Evolutionary conservation across 2,797 vertebrate species (phyloP).

Genomic region (Cyprinella venusta): DNA sequence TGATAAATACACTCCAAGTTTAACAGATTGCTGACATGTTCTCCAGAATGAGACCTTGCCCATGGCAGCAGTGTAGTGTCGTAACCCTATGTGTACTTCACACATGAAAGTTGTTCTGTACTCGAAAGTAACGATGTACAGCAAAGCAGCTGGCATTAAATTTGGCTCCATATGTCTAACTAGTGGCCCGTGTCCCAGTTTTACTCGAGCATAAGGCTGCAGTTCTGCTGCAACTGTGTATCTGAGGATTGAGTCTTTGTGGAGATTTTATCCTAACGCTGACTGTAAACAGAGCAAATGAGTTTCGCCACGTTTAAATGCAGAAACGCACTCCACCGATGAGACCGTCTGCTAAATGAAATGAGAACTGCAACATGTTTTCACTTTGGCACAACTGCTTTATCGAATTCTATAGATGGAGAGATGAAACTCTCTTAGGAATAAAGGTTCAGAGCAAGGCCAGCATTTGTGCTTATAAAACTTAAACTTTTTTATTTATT

Average conservation of each 20-base stretch:
- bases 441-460: not conserved
- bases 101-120: constrained; percentile 59
- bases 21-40: constrained; percentile 64
- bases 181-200: constrained; percentile 21
- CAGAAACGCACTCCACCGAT: not conserved
- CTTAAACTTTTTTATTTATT: no score
- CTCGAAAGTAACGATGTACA: constrained; percentile 3
- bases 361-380: not conserved
- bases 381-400: not conserved
- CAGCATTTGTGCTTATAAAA: no score
- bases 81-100: constrained; percentile 65
- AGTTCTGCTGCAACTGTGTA: constrained; percentile 33
- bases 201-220: constrained; percentile 37
- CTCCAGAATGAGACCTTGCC: constrained; percentile 62
- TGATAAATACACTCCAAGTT: not conserved
- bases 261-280: constrained; percentile 17
- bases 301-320: constrained; percentile 11
- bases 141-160: constrained; percentile 36
- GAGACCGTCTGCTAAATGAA: not conserved
- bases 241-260: constrained; percentile 28
- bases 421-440: not conserved
- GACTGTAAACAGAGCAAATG: not conserved
- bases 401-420: not conserved
- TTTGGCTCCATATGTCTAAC: constrained; percentile 29
- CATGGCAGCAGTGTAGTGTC: constrained; percentile 49